Percentiles rank a stretch among this genome's conserved stretches.
Conservation (phyloP, 2,888 invertebrate species). For the Cheilosia vernalis region DNA sequence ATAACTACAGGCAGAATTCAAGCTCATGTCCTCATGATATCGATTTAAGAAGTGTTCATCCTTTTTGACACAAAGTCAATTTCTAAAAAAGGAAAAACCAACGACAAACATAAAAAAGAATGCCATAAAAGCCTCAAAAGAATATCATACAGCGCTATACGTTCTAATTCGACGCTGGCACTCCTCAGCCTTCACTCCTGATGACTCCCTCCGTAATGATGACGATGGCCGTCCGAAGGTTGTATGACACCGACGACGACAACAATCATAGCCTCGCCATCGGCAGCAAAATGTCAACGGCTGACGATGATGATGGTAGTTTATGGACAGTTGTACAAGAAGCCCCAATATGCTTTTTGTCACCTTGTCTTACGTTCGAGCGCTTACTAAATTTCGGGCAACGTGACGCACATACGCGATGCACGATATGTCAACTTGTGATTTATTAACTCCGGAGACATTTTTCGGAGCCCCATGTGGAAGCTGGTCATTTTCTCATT, state of each 20-base stretch:
- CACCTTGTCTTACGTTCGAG: constrained; percentile 71
- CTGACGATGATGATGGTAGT: constrained; percentile 69
- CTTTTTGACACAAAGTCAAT: too few relatives aligned
- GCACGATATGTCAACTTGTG: constrained; percentile 69
- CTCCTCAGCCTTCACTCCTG: constrained; percentile 15
- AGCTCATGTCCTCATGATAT: too few relatives aligned
- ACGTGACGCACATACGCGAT: constrained; percentile 74
- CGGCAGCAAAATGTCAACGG: constrained; percentile 52
- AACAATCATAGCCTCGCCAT: constrained; percentile 19
- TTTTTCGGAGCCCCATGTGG: constrained; percentile 61
- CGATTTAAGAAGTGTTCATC: too few relatives aligned
- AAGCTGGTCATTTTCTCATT: constrained; percentile 63
- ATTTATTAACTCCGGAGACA: constrained; percentile 72
- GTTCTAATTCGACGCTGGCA: constrained; percentile 7
- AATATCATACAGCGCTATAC: constrained; percentile 22
- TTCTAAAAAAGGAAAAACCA: background rate
- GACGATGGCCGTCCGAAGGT: constrained; percentile 57
- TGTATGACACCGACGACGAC: constrained; percentile 56
- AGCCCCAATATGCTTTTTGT: constrained; percentile 73
- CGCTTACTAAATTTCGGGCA: constrained; percentile 73
- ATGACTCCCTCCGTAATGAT: constrained; percentile 47
- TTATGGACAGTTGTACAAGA: constrained; percentile 69
- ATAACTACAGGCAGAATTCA: too few relatives aligned
- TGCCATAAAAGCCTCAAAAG: constrained; percentile 19
- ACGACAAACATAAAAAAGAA: background rate